Evolutionary conservation across 2,888 invertebrate genomes (phyloP), one percentile per base, ranked within the genome.

Genomic region (Mimumesa dahlbomi): DNA sequence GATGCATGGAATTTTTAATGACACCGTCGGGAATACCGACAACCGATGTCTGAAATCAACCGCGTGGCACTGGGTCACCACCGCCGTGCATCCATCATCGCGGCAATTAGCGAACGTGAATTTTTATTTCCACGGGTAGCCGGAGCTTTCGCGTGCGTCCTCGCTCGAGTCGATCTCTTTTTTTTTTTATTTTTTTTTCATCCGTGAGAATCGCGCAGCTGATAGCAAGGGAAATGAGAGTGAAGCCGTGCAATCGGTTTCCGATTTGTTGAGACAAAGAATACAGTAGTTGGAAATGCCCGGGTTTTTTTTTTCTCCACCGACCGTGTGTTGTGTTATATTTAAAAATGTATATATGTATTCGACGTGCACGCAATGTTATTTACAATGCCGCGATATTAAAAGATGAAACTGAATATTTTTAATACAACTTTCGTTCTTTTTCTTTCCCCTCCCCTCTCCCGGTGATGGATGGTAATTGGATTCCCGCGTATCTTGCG

Each of bases 1-100:
- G 78, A 82, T 82, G 82, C 82, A 82, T 82, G 80, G 82, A 82
- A 82, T 82, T 82, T 82, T 82, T 82, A 81, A 82, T 82, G 71
- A 77, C 38, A 56, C 67, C 68, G 62, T 18, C 61, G 74, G 56
- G 54, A 40, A 49, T 54, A 49, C 50, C 46, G 29, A 50, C 56
- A 75, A 64, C 73, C 74, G 77, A 70, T 67, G 77, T 67, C 67
- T 62, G 48, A 58, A 73, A 80, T 77, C 76, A 66, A 63, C 64
- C 69, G 66, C 70, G 67, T 73, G 81, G 78, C 73, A 80, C 71
- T 75, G 71, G 77, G 80, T 79, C 80, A 80, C 65, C 38, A 54
- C n/a, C n/a, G n/a, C n/a, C 66, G 66, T 58, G 68, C 77, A 73
- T 79, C 75, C 80, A 77, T 79, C 79, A 77, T 61, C 49, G 61